A percentile compares a stretch with the other conserved stretches of the same genome.
These are phyloP conservation scores for Chelmon rostratus DNA, from an alignment of 2,797 vertebrate genomes.

Conservation along the genomic window DNA sequence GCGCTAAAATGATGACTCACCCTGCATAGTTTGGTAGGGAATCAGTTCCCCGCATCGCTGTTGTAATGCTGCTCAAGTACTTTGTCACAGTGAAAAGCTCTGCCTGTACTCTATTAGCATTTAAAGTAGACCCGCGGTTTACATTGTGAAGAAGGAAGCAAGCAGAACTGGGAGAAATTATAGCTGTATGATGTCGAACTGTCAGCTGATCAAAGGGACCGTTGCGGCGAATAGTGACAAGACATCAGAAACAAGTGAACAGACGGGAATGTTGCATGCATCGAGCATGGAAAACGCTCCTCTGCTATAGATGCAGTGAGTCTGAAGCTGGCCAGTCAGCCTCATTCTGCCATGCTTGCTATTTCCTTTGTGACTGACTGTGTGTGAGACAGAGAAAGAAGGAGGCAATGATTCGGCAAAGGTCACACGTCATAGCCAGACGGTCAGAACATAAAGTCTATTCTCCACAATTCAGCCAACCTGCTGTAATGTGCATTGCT, in stretches of 20 bases:
- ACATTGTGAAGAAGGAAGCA: conserved; percentile 21
- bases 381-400: conserved; percentile 33
- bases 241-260: conserved; percentile 22
- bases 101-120: conserved; percentile 48
- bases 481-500: not conserved
- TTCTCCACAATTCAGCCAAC: not conserved
- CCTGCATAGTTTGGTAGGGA: conserved; percentile 18
- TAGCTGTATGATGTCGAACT: conserved; percentile 25
- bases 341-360: conserved; percentile 68
- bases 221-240: not conserved
- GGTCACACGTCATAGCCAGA: conserved; percentile 41
- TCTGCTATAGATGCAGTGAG: conserved; percentile 32
- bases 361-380: conserved; percentile 50
- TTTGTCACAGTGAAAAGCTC: conserved; percentile 32
- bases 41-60: conserved; percentile 12
- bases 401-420: conserved; percentile 62
- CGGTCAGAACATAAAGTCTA: conserved; percentile 19
- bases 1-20: conserved; percentile 49
- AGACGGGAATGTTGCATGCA: not conserved
- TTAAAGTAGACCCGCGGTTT: conserved; percentile 38
- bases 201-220: conserved; percentile 24
- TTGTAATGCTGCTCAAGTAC: conserved; percentile 35
- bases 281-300: conserved; percentile 29
- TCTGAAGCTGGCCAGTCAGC: conserved; percentile 51
- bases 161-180: conserved; percentile 11